Conservation (phyloP, 2,888 invertebrate genomes). For the Drosophila maculinotata region DNA sequence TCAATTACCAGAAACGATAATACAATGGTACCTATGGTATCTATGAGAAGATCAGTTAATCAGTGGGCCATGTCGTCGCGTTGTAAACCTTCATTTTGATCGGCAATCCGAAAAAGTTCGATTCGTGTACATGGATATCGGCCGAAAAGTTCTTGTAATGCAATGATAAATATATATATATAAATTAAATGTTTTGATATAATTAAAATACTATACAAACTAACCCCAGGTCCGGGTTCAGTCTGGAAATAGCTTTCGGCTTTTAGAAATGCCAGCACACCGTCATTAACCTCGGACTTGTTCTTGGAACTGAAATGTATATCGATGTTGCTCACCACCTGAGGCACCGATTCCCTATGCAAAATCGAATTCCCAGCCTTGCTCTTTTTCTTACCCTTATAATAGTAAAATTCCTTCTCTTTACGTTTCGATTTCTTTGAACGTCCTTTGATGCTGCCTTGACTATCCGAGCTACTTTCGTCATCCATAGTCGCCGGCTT, state of each 20-base stretch:
- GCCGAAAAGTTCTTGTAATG: conserved; percentile 42
- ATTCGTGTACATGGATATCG: conserved; percentile 44
- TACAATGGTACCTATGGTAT: not conserved
- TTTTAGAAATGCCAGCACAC: conserved; percentile 54
- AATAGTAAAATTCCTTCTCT: not conserved
- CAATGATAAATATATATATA: not conserved
- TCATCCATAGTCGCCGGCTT: not conserved
- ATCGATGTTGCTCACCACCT: conserved; percentile 38
- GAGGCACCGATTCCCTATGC: too few species aligned
- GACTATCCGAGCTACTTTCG: not conserved
- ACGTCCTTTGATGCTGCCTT: not conserved
- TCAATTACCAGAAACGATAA: not conserved
- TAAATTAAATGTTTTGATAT: not conserved
- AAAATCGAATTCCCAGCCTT: too few species aligned
- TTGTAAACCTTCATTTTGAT: conserved; percentile 53
- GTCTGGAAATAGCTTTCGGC: conserved; percentile 39
- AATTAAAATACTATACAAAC: not conserved
- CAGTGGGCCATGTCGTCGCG: conserved; percentile 51
- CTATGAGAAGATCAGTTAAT: conserved; percentile 1
- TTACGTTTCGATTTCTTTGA: not conserved
- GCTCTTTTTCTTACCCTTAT: not conserved
- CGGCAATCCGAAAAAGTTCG: conserved; percentile 53
- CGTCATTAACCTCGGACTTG: conserved; percentile 62
- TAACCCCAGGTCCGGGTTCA: conserved; percentile 25
- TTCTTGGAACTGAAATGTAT: conserved; percentile 50